Percentiles rank a stretch among this genome's conserved stretches.
Conservation (phyloP, 1,140 invertebrate genomes). For the Orchesella cincta region DNA sequence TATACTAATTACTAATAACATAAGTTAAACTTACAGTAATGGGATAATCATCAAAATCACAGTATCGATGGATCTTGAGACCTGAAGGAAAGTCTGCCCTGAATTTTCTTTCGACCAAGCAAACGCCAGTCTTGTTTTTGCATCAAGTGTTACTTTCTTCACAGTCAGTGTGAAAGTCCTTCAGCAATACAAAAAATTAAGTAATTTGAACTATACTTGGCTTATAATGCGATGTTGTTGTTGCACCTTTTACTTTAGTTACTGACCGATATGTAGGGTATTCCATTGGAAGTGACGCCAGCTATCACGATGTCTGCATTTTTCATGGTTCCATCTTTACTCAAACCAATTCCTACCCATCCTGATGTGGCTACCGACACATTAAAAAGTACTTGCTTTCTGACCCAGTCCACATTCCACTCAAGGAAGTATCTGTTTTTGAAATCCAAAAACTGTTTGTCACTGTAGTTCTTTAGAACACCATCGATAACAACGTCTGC, state of each 20-base stretch:
- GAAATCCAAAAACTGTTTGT: background rate
- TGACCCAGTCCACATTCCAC: background rate
- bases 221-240: background rate
- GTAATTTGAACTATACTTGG: background rate
- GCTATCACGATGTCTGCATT: conserved; percentile 26
- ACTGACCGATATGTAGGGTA: no score
- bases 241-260: background rate
- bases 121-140: conserved; percentile 21
- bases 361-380: background rate
- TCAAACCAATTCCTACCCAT: conserved; percentile 24
- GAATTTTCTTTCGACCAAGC: background rate
- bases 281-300: background rate
- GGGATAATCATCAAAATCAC: background rate
- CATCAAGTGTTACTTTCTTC: background rate
- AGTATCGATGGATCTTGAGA: conserved; percentile 22
- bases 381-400: background rate
- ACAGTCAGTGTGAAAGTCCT: conserved; percentile 1
- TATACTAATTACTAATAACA: background rate
- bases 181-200: background rate
- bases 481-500: background rate
- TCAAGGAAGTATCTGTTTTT: background rate
- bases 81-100: background rate
- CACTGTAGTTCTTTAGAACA: background rate
- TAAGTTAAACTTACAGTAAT: conserved; percentile 6
- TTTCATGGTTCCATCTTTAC: conserved; percentile 14